Evolutionary conservation across 92 coral and sea anemone species (phyloP).

Genomic region (Epizoanthus stellaris): DNA sequence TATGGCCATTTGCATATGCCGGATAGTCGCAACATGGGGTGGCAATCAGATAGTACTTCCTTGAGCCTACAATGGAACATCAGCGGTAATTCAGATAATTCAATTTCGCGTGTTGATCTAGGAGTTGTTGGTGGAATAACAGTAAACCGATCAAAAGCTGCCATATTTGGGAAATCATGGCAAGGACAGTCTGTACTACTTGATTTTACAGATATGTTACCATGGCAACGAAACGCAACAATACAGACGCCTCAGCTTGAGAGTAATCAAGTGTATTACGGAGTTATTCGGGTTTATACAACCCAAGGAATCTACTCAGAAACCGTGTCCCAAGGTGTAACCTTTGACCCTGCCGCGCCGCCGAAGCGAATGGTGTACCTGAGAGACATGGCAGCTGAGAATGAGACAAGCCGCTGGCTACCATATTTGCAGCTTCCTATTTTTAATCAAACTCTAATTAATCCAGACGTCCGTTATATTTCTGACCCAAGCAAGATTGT

Average conservation of each 20-base stretch:
- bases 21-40: background rate
- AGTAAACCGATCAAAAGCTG: slow-evolving; percentile 2
- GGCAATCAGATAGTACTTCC: slow-evolving; percentile 31
- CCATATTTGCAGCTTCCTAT: slow-evolving; percentile 64
- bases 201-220: slow-evolving; percentile 24
- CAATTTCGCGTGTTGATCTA: background rate
- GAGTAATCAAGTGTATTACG: slow-evolving; percentile 10
- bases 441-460: slow-evolving; percentile 49
- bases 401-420: slow-evolving; percentile 48
- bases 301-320: slow-evolving; percentile 17
- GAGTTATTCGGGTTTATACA: slow-evolving; percentile 10
- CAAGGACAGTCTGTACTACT: slow-evolving; percentile 26
- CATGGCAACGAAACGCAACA: slow-evolving; percentile 36
- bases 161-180: slow-evolving; percentile 16
- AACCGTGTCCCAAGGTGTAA: slow-evolving; percentile 4
- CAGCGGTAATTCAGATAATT: background rate
- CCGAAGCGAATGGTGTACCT: background rate
- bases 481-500: slow-evolving; percentile 64
- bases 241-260: slow-evolving; percentile 14
- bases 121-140: slow-evolving; percentile 30
- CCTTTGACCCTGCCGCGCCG: slow-evolving; percentile 22
- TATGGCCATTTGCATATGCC: background rate
- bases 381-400: slow-evolving; percentile 30
- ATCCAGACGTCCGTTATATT: slow-evolving; percentile 56
- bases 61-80: slow-evolving; percentile 17